These are phyloP conservation scores for Petrosia ficiformis DNA, from an alignment of 37 sponge, comb jelly and placozoan species.

Conservation along the genomic window DNA sequence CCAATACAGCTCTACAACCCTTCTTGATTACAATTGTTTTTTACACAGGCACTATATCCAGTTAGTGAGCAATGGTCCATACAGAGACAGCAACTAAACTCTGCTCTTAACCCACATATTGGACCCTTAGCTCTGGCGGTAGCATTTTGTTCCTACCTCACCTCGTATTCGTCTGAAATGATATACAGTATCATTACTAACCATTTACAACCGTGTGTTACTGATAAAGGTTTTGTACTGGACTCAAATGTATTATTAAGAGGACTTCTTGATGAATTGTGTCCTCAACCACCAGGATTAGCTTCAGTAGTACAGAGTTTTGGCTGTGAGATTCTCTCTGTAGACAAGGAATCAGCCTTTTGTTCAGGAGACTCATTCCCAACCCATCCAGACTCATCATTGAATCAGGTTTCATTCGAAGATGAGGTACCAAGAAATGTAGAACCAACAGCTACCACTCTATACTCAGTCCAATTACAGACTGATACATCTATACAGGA, in stretches of 20 bases:
- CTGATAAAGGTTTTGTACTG: slow-evolving; percentile 33
- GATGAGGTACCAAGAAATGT: neutral
- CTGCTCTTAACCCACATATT: slow-evolving; percentile 8
- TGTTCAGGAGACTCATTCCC: neutral
- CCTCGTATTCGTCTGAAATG: slow-evolving; percentile 22
- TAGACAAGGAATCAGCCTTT: neutral
- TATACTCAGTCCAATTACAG: neutral
- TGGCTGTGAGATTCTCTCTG: neutral
- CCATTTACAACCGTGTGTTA: slow-evolving; percentile 22
- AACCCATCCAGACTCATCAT: neutral
- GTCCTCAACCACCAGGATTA: neutral
- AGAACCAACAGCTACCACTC: neutral
- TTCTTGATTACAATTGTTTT: too few relatives aligned
- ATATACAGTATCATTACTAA: slow-evolving; percentile 13
- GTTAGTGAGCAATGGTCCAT: slow-evolving; percentile 26
- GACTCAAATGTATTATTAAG: neutral
- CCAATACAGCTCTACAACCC: too few relatives aligned
- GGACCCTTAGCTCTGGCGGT: slow-evolving; percentile 42
- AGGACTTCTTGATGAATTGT: neutral
- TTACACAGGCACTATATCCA: slow-evolving; percentile 42
- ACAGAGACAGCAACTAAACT: neutral
- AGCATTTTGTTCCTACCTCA: slow-evolving; percentile 46
- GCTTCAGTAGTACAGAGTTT: neutral
- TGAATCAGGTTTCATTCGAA: neutral
- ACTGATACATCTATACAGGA: neutral